Evolutionary conservation across 2,888 invertebrate species (phyloP), one percentile per base, ranked within the genome.

Genomic region (Nymphalis c-album): DNA sequence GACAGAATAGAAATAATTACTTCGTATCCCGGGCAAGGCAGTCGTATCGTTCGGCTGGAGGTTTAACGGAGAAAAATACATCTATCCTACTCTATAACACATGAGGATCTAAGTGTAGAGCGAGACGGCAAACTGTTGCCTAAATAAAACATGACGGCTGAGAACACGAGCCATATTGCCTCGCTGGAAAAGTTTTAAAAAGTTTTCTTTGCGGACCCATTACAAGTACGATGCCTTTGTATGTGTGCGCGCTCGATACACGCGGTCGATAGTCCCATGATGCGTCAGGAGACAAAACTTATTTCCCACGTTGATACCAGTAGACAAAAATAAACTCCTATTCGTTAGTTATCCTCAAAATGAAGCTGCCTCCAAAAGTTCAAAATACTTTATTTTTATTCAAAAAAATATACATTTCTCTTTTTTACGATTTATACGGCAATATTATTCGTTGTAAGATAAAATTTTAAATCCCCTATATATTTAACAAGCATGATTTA

Each of bases 121-220:
- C 75, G 85, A 82, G 91, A 91, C 78, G 77, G 83, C 78, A 80
- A 72, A 85, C 80, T 82, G 88, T 87, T 87, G 85, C 89, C 91
- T 90, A 91, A 91, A 92, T 92, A 92, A 92, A 91, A 90, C 88
- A 88, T 90, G 87, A 89, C 89, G 91, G 87, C 86, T 87, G 88
- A 89, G 91, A 92, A 91, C 91, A 90, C 91, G 91, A 91, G 92
- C 92, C 92, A 92, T 92, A 92, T 92, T 92, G 93, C 92, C 90
- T 92, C 90, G 90, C 86, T 90, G 91, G 88, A 90, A 93, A 93
- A 93, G 91, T 93, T 93, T 92, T 92, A 86, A 92, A 93, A 93
- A 93, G 89, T 93, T 93, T 93, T 91, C 91, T 92, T 92, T 92
- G 91, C 91, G 90, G 92, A 88, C 90, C 92, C 91, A 92, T 92